Conservation (phyloP, 1,140 invertebrate genomes). For the Brachionus sp. region DNA sequence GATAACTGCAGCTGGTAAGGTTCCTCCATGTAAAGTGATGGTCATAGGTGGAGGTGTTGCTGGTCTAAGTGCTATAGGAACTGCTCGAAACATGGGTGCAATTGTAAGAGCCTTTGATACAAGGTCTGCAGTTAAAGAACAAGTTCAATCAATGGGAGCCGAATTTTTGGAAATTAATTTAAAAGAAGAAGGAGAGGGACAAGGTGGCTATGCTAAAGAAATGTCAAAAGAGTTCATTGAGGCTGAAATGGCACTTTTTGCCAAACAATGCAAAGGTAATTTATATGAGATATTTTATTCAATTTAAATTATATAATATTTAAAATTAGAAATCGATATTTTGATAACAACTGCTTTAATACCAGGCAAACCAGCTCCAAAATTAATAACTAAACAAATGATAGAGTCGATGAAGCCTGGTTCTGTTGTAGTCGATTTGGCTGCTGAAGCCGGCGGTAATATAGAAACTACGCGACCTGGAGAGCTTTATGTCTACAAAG, state of each 20-base stretch:
- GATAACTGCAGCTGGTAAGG: conserved; percentile 79
- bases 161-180: conserved; percentile 76
- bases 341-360: conserved; percentile 82
- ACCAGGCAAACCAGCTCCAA: conserved; percentile 78
- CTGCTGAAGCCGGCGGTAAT: conserved; percentile 82
- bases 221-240: conserved; percentile 84
- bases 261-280: conserved; percentile 69
- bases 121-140: conserved; percentile 77
- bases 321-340: conserved; percentile 65
- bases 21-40: conserved; percentile 77
- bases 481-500: conserved; percentile 69
- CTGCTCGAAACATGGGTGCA: conserved; percentile 82
- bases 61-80: conserved; percentile 76
- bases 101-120: conserved; percentile 83
- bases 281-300: background rate
- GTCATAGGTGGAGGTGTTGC: conserved; percentile 84
- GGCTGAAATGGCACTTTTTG: conserved; percentile 79
- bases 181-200: conserved; percentile 69
- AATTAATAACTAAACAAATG: conserved; percentile 70
- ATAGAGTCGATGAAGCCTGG: conserved; percentile 80
- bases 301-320: background rate
- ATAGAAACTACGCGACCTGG: conserved; percentile 77
- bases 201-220: conserved; percentile 75
- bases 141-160: conserved; percentile 82
- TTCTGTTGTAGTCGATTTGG: conserved; percentile 81